Conservation (phyloP, 2,797 vertebrate species). For the Myoxocephalus aenaeus region DNA sequence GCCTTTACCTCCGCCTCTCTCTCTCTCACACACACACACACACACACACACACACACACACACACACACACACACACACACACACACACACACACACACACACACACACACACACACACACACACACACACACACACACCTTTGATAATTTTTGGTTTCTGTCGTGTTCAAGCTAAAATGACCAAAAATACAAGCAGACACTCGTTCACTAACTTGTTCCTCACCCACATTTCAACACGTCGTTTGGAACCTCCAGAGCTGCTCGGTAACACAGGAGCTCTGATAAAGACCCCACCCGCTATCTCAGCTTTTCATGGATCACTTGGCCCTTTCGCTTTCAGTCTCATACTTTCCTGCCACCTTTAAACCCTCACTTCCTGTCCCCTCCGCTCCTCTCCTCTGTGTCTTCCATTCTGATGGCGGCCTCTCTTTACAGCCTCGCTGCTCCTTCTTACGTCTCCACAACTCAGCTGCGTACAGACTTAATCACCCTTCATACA, state of each 20-base stretch:
- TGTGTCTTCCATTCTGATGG: not conserved
- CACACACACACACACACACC: slow-evolving; percentile 19
- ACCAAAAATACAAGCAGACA: slow-evolving; percentile 16
- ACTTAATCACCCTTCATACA: not conserved
- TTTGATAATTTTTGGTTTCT: not conserved
- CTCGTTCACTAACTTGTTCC: not conserved
- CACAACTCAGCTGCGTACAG: not conserved
- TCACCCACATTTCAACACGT: not conserved
- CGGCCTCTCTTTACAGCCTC: not conserved
- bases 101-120: slow-evolving; percentile 15
- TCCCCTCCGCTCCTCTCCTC: slow-evolving; percentile 10
- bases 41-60: not conserved
- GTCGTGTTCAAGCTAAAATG: slow-evolving; percentile 6
- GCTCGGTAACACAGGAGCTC: not conserved
- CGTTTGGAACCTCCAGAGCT: not conserved
- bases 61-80: slow-evolving; percentile 8
- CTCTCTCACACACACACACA: slow-evolving; percentile 20
- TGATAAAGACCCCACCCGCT: not conserved
- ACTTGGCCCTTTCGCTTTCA: slow-evolving; percentile 14
- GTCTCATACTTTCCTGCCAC: not conserved
- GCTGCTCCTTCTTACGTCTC: not conserved
- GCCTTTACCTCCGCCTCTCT: slow-evolving; percentile 40
- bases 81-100: slow-evolving; percentile 22
- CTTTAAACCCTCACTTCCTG: slow-evolving; percentile 23
- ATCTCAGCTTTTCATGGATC: slow-evolving; percentile 2